phyloP scores from a whole-genome alignment of 2,888 invertebrate genomes.

The Lissocephala sabroskyi region DNA sequence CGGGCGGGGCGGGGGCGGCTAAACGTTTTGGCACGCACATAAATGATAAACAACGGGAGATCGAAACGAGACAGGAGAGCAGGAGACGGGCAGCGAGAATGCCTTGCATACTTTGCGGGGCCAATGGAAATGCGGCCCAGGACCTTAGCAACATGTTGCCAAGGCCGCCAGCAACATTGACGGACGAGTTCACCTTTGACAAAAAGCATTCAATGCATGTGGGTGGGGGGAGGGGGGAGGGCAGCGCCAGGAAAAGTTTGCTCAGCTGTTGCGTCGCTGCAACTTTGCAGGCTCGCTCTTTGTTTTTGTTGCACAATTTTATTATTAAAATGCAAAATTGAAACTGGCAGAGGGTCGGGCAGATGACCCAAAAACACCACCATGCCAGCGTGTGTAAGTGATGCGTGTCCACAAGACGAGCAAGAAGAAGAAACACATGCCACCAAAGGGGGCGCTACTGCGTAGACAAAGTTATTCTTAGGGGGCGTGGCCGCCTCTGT shows the following conservation, averaged over 20 bases:
- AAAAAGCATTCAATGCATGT: too few species aligned
- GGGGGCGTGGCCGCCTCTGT: not conserved
- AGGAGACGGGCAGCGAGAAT: constrained; percentile 35
- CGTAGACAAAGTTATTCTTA: not conserved
- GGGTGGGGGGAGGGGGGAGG: too few species aligned
- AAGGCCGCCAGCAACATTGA: too few species aligned
- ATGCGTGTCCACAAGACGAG: constrained; percentile 35
- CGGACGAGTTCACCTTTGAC: too few species aligned
- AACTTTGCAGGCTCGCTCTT: constrained; percentile 3
- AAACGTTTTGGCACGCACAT: too few species aligned
- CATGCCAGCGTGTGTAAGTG: constrained; percentile 45
- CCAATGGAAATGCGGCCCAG: constrained; percentile 5
- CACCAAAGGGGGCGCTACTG: not conserved
- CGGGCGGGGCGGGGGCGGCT: too few species aligned
- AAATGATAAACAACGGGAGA: constrained; percentile 28
- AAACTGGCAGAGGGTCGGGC: constrained; percentile 50
- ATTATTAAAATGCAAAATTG: constrained; percentile 66
- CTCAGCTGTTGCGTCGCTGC: constrained; percentile 37
- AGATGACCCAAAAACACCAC: not conserved
- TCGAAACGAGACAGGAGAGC: not conserved
- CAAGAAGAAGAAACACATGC: constrained; percentile 18
- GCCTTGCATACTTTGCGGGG: constrained; percentile 57
- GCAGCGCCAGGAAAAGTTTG: constrained; percentile 37
- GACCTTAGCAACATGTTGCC: too few species aligned
- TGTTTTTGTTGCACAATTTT: constrained; percentile 49